A percentile compares a stretch with the other conserved stretches of the same genome.
Evolutionary conservation across 2,888 invertebrate species (phyloP).

Genomic region (Apodemia duryi): DNA sequence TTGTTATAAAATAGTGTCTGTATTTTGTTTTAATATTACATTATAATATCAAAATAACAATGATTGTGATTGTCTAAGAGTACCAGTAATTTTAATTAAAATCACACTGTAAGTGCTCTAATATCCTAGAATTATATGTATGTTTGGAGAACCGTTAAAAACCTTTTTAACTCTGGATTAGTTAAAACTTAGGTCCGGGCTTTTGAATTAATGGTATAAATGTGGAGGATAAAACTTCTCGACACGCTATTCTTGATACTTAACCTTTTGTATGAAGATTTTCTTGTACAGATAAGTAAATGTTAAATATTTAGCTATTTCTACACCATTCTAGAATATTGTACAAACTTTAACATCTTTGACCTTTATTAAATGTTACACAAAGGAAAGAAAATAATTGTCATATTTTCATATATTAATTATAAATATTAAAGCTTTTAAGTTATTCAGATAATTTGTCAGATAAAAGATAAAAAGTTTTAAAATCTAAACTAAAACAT

Average conservation of each 20-base stretch:
- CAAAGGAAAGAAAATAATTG: not conserved
- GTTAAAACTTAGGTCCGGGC: not conserved
- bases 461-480: not conserved
- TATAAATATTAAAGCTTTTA: not conserved
- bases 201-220: slow-evolving; percentile 9
- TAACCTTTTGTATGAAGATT: slow-evolving; percentile 64
- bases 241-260: slow-evolving; percentile 68
- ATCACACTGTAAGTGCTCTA: too few relatives aligned
- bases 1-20: not conserved
- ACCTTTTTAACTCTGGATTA: not conserved
- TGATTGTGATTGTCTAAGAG: too few relatives aligned
- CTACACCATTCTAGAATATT: not conserved
- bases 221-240: slow-evolving; percentile 7
- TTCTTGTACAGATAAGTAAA: slow-evolving; percentile 37
- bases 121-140: too few relatives aligned
- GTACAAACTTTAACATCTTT: slow-evolving; percentile 4
- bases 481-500: not conserved
- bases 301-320: slow-evolving; percentile 17
- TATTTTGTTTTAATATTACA: too few relatives aligned
- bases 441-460: not conserved
- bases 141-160: not conserved
- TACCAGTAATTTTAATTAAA: too few relatives aligned
- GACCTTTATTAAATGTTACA: not conserved
- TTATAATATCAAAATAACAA: too few relatives aligned
- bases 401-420: too few relatives aligned